Conservation (phyloP, 2,888 invertebrate genomes). For the Sericinus montela region DNA sequence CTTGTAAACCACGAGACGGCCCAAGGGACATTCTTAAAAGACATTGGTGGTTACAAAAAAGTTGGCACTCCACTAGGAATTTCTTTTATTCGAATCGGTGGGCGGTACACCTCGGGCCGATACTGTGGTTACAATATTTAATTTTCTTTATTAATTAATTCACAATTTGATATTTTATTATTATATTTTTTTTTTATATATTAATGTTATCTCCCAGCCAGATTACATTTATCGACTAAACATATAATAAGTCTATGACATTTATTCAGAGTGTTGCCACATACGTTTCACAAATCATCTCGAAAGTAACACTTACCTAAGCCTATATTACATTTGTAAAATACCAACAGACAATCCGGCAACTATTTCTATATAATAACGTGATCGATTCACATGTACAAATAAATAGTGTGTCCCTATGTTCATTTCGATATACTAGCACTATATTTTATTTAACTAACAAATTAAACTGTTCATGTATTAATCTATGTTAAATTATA, state of each 20-base stretch:
- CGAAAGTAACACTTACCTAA: slow-evolving; percentile 55
- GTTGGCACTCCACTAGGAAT: slow-evolving; percentile 42
- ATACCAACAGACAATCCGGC: slow-evolving; percentile 54
- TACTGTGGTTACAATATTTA: slow-evolving; percentile 26
- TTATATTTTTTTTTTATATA: too few relatives aligned
- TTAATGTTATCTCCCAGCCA: slow-evolving; percentile 36
- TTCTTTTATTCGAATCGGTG: slow-evolving; percentile 40
- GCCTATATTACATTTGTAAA: slow-evolving; percentile 39
- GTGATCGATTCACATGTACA: slow-evolving; percentile 49
- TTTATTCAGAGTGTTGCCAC: not conserved
- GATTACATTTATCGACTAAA: slow-evolving; percentile 28
- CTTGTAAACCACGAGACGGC: slow-evolving; percentile 15
- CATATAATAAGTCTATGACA: slow-evolving; percentile 12
- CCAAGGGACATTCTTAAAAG: slow-evolving; percentile 21
- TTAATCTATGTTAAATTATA: slow-evolving; percentile 25
- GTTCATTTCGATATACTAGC: slow-evolving; percentile 33
- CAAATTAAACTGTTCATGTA: slow-evolving; percentile 30
- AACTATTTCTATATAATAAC: slow-evolving; percentile 46
- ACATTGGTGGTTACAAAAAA: slow-evolving; percentile 25
- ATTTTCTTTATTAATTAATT: slow-evolving; percentile 20
- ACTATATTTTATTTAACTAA: slow-evolving; percentile 38
- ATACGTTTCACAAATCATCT: slow-evolving; percentile 29
- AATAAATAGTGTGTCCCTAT: slow-evolving; percentile 58
- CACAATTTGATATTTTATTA: slow-evolving; percentile 16
- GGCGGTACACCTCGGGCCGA: slow-evolving; percentile 43